Evolutionary conservation across 1,140 invertebrate species (phyloP), one percentile per base, ranked within the genome.

Genomic region (Spodoptera frugiperda): DNA sequence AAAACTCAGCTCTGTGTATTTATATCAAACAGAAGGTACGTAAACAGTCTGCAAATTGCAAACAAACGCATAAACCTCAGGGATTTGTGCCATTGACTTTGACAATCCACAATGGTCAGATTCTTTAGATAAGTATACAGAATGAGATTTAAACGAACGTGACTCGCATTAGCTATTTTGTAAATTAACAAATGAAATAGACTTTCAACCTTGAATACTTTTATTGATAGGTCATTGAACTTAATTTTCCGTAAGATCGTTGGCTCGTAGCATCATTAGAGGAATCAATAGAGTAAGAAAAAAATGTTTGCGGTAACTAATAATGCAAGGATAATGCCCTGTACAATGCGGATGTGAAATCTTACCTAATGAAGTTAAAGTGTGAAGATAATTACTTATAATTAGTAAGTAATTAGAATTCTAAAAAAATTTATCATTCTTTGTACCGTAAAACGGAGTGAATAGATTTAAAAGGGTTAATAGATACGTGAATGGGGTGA

Each of bases 221-320:
- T 44, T 53, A 44, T 19, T 6, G 76, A 57, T 71, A 78, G 78
- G 76, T 80, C 76, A 61, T 14, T 57, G 75, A 82, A 73, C 84
- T 78, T 73, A 49, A 78, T 81, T 80, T 79, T 78, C 53, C 55
- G 19, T 19, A 15, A 33, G 77, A 54, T 59, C 78, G 63, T 81
- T 78, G 81, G 44, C 77, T 76, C 76, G 57, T 71, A 68, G 70
- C 39, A 73, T 82, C 79, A 86, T 84, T 84, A 85, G 70, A 59
- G 57, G 51, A 78, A 84, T 84, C 78, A 82, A 81, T 80, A 78
- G 65, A 55, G 54, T 44, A 44, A 57, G 57, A 79, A 77, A 82
- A 83, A 84, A 84, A 81, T 59, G 53, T 61, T 59, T 48, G 39
- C 46, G 33, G 19, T 54, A 65, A 44, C 15, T 33, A 21, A 21